Conservation (phyloP, 2,888 invertebrate species). For the Pherbina coryleti region DNA sequence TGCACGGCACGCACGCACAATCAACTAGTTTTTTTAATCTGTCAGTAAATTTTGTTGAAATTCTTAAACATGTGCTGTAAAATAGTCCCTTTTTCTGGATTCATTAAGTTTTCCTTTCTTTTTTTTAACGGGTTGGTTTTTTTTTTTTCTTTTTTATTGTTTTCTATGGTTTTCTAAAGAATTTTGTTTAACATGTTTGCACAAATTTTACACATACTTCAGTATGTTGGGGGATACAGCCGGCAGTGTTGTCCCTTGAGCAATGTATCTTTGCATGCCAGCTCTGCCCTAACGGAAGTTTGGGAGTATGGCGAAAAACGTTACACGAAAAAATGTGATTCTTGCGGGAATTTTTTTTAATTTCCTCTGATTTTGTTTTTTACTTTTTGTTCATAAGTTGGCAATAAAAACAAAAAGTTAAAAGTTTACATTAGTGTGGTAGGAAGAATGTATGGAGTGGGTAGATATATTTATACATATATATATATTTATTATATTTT, state of each 20-base stretch:
- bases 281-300: too few species aligned
- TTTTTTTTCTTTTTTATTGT: not conserved
- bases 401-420: not conserved
- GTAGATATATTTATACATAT: too few species aligned
- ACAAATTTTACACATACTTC: not conserved
- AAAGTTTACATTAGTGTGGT: not conserved
- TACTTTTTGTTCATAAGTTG: not conserved
- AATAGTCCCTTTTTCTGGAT: not conserved
- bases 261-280: not conserved
- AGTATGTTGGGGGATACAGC: not conserved
- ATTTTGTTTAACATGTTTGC: not conserved
- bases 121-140: not conserved
- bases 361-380: slow-evolving; percentile 3
- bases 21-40: not conserved
- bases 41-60: not conserved
- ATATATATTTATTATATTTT: too few species aligned
- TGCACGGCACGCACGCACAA: too few species aligned
- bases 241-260: not conserved
- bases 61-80: not conserved
- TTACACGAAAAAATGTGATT: not conserved
- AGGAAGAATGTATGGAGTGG: not conserved
- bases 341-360: slow-evolving; percentile 14
- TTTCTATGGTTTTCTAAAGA: not conserved
- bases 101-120: not conserved
- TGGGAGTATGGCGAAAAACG: not conserved